Conservation (phyloP, 2,888 invertebrate species). For the Abrostola tripartita region DNA sequence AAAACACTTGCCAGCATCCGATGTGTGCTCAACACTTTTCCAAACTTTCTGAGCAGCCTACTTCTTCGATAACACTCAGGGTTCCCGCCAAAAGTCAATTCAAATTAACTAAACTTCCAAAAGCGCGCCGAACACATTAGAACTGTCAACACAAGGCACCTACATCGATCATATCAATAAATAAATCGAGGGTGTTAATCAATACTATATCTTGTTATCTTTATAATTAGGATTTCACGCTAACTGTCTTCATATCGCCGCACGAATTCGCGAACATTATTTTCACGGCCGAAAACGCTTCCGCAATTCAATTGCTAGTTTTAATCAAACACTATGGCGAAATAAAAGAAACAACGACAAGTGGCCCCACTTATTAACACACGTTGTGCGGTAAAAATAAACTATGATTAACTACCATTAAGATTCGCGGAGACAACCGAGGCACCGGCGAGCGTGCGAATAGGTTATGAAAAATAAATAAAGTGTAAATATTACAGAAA, state of each 20-base stretch:
- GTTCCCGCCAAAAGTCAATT: slow-evolving; percentile 77
- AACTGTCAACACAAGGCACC: slow-evolving; percentile 59
- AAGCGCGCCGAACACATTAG: slow-evolving; percentile 53
- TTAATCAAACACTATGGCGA: slow-evolving; percentile 78
- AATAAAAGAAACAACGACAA: slow-evolving; percentile 79
- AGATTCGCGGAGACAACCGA: slow-evolving; percentile 86
- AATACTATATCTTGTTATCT: slow-evolving; percentile 68
- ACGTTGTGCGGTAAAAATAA: slow-evolving; percentile 87
- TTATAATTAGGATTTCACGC: slow-evolving; percentile 65
- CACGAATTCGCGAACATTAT: slow-evolving; percentile 70
- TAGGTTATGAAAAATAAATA: slow-evolving; percentile 75
- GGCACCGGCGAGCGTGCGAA: slow-evolving; percentile 76
- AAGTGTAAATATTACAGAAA: slow-evolving; percentile 61
- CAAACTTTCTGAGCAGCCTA: slow-evolving; percentile 83
- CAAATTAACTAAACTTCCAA: slow-evolving; percentile 65
- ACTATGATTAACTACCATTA: slow-evolving; percentile 87
- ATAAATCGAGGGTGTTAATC: slow-evolving; percentile 58
- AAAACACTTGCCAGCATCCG: slow-evolving; percentile 85
- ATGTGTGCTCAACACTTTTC: slow-evolving; percentile 85
- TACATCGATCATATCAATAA: slow-evolving; percentile 40
- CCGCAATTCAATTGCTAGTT: slow-evolving; percentile 77
- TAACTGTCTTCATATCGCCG: slow-evolving; percentile 65
- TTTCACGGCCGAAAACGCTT: slow-evolving; percentile 73
- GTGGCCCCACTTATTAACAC: slow-evolving; percentile 86
- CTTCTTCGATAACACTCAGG: slow-evolving; percentile 72